These are phyloP conservation scores for Alsophila aescularia DNA, from an alignment of 2,888 invertebrate species.

Conservation along the genomic window DNA sequence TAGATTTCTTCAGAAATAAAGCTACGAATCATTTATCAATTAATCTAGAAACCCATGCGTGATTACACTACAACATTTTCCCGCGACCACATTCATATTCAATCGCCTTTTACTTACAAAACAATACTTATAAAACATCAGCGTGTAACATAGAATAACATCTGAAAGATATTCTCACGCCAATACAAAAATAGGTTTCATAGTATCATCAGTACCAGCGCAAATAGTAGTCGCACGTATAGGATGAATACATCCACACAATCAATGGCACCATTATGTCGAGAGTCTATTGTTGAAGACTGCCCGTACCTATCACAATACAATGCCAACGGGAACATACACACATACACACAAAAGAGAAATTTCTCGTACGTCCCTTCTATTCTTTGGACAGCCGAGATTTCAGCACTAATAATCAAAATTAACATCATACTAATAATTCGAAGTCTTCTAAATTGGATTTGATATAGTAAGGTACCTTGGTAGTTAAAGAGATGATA, in stretches of 20 bases:
- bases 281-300: conserved; percentile 76
- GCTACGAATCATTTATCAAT: background rate
- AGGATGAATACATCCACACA: conserved; percentile 66
- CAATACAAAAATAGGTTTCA: conserved; percentile 50
- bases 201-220: conserved; percentile 46
- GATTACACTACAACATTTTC: conserved; percentile 13
- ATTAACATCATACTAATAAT: too few relatives aligned
- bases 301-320: conserved; percentile 72
- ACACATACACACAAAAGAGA: conserved; percentile 62
- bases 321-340: conserved; percentile 67
- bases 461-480: too few relatives aligned
- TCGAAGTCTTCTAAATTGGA: too few relatives aligned
- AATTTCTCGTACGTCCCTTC: conserved; percentile 59
- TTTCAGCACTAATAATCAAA: background rate
- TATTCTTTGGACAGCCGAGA: conserved; percentile 9
- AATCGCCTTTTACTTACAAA: conserved; percentile 24
- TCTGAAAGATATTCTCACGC: conserved; percentile 43
- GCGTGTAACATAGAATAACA: conserved; percentile 25
- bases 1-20: background rate
- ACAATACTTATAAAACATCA: conserved; percentile 19
- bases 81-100: conserved; percentile 23
- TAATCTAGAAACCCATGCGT: conserved; percentile 10
- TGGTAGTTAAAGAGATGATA: too few relatives aligned
- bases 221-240: conserved; percentile 63
- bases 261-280: conserved; percentile 80